phyloP scores from a whole-genome alignment of 2,113 vertebrate species.

The Larimichthys polyactis region DNA sequence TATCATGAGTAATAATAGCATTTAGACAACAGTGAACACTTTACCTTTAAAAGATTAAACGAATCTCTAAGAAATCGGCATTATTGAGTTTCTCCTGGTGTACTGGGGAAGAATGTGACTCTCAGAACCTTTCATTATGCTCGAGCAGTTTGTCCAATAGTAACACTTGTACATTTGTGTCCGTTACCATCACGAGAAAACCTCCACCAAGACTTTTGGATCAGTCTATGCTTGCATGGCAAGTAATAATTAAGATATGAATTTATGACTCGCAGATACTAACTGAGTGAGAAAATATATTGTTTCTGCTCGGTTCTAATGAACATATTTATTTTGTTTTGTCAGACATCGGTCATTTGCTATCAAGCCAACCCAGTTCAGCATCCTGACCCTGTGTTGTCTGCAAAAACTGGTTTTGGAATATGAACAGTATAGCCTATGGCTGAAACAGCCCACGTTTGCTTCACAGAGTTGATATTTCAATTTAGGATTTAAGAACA shows the following conservation, averaged over 20 bases:
- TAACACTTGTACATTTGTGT: no score
- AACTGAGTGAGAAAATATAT: not conserved
- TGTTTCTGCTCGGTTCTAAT: no score
- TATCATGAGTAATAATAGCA: not conserved
- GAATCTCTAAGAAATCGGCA: not conserved
- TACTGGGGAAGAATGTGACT: not conserved
- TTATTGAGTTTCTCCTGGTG: not conserved
- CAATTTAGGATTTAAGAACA: no score
- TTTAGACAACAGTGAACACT: slow-evolving; percentile 1
- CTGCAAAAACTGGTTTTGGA: no score
- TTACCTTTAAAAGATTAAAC: not conserved
- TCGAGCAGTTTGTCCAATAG: not conserved
- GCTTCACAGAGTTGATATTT: no score
- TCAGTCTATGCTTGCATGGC: no score
- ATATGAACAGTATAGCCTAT: no score
- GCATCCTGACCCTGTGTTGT: not conserved
- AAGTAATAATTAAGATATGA: no score
- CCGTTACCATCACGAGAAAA: not conserved
- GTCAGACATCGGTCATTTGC: not conserved
- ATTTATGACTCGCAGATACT: not conserved
- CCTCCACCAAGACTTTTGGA: not conserved
- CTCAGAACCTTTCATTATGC: not conserved
- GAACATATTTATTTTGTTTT: no score
- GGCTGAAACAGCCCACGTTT: no score
- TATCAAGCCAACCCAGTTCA: not conserved